Evolutionary conservation across 2,113 vertebrate species (phyloP).

Genomic region (Anoura caudifer): DNA sequence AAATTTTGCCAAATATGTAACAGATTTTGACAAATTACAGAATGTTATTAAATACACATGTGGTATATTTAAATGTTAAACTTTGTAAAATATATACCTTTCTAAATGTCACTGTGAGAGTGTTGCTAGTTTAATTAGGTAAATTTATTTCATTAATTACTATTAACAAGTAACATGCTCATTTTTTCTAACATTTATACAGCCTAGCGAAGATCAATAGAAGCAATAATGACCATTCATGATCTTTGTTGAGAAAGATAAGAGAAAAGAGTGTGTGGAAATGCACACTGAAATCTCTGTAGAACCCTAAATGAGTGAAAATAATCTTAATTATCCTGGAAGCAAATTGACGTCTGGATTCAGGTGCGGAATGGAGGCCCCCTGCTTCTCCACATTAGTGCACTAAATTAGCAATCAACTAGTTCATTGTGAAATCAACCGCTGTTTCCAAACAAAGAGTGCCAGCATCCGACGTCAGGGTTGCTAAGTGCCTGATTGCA

Average conservation of each 20-base stretch:
- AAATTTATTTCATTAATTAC: not conserved
- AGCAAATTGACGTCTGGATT: conserved; percentile 40
- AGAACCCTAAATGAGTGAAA: not conserved
- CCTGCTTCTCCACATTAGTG: conserved; percentile 52
- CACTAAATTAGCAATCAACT: conserved; percentile 60
- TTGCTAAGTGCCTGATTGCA: conserved; percentile 72
- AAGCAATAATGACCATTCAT: not conserved
- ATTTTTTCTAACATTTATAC: not conserved
- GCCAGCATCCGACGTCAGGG: conserved; percentile 52
- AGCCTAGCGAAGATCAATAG: not conserved
- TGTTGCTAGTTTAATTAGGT: not conserved
- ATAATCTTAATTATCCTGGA: conserved; percentile 23
- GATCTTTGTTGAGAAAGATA: not conserved
- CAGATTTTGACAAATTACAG: not conserved
- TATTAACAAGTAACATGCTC: not conserved
- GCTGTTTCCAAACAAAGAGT: conserved; percentile 73
- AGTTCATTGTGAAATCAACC: conserved; percentile 61
- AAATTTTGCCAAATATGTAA: not conserved
- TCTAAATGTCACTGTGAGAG: not conserved
- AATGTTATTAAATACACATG: not conserved
- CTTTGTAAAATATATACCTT: not conserved
- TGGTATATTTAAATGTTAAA: not conserved
- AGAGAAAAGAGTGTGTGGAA: not conserved
- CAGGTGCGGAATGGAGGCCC: conserved; percentile 10
- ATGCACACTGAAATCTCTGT: not conserved